A percentile compares a stretch with the other conserved stretches of the same genome.
Conservation (phyloP, 2,888 invertebrate genomes). For the Dasysyrphus albostriatus region DNA sequence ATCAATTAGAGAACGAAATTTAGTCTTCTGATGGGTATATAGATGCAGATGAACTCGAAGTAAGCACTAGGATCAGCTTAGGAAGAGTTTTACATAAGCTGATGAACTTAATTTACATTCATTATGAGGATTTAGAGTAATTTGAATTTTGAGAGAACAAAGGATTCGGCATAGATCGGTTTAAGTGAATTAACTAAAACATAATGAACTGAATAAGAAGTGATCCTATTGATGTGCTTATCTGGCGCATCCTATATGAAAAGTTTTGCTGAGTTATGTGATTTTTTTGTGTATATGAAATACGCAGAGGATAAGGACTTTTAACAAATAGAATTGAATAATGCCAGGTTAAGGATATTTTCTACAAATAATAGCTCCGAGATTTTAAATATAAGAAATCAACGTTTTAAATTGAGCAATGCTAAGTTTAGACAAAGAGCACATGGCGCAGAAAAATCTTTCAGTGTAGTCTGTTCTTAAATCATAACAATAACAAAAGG, state of each 20-base stretch:
- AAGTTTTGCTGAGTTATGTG: background rate
- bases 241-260: slow-evolving; percentile 13
- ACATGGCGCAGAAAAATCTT: no score
- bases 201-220: slow-evolving; percentile 10
- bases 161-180: slow-evolving; percentile 32
- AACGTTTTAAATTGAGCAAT: no score
- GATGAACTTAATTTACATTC: slow-evolving; percentile 69
- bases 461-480: no score
- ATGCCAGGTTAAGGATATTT: no score
- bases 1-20: slow-evolving; percentile 24
- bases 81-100: slow-evolving; percentile 58
- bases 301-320: background rate
- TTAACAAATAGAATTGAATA: no score
- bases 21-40: background rate
- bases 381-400: no score
- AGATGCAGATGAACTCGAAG: background rate
- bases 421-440: no score
- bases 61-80: slow-evolving; percentile 54
- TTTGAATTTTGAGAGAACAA: slow-evolving; percentile 37
- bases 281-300: background rate
- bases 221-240: slow-evolving; percentile 23
- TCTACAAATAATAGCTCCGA: no score
- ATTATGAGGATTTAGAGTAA: slow-evolving; percentile 62
- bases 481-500: no score
- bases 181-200: slow-evolving; percentile 61